These are phyloP conservation scores for Labrus mixtus DNA, from an alignment of 2,113 vertebrate genomes.

Conservation along the genomic window DNA sequence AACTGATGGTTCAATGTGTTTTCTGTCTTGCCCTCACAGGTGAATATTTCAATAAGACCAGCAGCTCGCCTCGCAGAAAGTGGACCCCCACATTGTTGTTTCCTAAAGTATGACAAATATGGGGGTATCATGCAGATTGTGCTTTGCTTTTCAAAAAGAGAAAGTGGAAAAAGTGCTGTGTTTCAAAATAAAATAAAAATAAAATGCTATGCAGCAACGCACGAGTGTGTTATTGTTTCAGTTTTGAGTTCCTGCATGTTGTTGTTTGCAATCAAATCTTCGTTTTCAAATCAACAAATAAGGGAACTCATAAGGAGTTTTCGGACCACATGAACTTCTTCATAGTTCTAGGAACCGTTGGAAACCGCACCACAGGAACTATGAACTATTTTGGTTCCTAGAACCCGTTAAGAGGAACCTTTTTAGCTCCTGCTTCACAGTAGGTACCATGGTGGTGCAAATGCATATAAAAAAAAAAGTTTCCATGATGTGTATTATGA, in stretches of 20 bases:
- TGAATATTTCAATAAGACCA: slow-evolving; percentile 7
- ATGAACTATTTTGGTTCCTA: too few species aligned
- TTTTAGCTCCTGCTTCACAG: too few species aligned
- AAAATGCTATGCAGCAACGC: neutral
- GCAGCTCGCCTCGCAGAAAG: neutral
- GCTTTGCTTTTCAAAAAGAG: slow-evolving; percentile 10
- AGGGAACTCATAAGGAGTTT: too few species aligned
- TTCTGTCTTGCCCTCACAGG: slow-evolving; percentile 24
- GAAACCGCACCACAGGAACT: too few species aligned
- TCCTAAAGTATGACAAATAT: slow-evolving; percentile 13
- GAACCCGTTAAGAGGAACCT: too few species aligned
- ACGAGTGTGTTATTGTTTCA: neutral
- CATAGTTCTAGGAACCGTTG: too few species aligned
- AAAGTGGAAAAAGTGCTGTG: neutral
- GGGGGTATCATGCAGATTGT: slow-evolving; percentile 7
- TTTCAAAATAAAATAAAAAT: neutral
- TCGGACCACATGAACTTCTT: too few species aligned
- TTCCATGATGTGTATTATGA: too few species aligned
- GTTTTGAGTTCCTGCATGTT: neutral
- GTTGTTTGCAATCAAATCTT: neutral
- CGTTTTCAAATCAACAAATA: slow-evolving; percentile 32
- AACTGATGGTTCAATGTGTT: neutral
- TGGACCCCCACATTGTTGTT: slow-evolving; percentile 11
- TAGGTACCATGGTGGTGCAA: too few species aligned
- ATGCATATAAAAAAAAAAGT: too few species aligned